Conservation (phyloP, 2,888 invertebrate species). For the Limenitis arthemis region DNA sequence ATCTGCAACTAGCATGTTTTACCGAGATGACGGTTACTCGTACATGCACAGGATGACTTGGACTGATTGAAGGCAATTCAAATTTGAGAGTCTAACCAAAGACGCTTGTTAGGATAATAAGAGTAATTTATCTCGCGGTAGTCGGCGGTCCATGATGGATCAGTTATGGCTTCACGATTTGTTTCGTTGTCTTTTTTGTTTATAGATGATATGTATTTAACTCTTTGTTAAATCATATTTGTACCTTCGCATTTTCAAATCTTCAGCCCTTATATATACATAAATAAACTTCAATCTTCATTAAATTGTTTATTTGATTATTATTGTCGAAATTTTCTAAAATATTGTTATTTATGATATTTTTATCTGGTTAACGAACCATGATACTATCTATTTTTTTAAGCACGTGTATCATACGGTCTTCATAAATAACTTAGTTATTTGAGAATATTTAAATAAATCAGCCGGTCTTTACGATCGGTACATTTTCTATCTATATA, state of each 20-base stretch:
- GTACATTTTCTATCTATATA: no score
- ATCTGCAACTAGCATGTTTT: slow-evolving; percentile 38
- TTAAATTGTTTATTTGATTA: no score
- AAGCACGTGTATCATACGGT: no score
- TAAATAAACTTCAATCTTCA: no score
- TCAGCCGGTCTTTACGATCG: no score
- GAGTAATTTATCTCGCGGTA: slow-evolving; percentile 59
- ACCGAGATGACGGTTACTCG: slow-evolving; percentile 37
- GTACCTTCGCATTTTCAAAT: slow-evolving; percentile 42
- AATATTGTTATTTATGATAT: no score
- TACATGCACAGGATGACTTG: slow-evolving; percentile 35
- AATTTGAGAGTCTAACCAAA: slow-evolving; percentile 34
- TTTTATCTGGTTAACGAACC: slow-evolving; percentile 40
- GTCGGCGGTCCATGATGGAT: slow-evolving; percentile 53
- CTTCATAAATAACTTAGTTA: no score
- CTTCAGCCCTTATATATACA: not conserved
- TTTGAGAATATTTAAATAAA: no score
- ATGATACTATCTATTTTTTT: slow-evolving; percentile 31
- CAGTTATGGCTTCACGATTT: slow-evolving; percentile 65
- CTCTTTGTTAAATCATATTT: slow-evolving; percentile 51
- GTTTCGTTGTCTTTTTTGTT: slow-evolving; percentile 58
- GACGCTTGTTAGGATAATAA: slow-evolving; percentile 61
- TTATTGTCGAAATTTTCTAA: no score
- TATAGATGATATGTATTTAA: slow-evolving; percentile 53
- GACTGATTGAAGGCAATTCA: slow-evolving; percentile 58